Base-by-base conservation (phyloP, 2,888 invertebrate species). In the Drosophila falleni region DNA sequence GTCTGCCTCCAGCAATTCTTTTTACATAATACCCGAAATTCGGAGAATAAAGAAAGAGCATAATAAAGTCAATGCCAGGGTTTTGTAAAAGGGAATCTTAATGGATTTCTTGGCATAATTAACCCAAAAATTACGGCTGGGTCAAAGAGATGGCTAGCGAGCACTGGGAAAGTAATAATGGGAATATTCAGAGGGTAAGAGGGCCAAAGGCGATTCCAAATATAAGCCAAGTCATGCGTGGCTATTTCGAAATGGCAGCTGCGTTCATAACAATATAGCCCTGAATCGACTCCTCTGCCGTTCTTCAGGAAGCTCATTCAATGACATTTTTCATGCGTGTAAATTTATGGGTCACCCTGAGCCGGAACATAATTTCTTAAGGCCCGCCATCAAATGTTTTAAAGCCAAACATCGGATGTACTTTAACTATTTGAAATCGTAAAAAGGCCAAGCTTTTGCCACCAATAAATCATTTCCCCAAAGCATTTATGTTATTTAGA, bases 401-500 rank as follows among this genome's bases (percentile, higher is more conserved):
- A 70, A 76, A 62, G 64, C 61, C 51, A 55, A 6, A 42, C 71
- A 53, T 49, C 49, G 78, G 65, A 70, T 65, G 68, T 82, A 74
- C 71, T 85, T 85, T 80, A 80, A 86, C 82, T 80, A 85, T 83
- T 82, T 80, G 68, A 78, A 67, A 80, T 67, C 82, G 73, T 60
- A 74, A 54, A 77, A 74, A 76, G 80, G 70, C 70, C 82, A 80
- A 82, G 63, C 79, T 76, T 82, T 67, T 61, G 46, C 69, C 72
- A 29, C 82, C 81, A 78, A 87, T 89, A 86, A 86, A 86, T 86
- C 86, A 89, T 89, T 74, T 87, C 80, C 81, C 86, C 70, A 46
- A 56, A 81, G 89, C 82, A 80, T 87, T 89, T 86, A 74, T 76
- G 74, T 82, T 89, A 87, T 87, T 89, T 89, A 86, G 74, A 89